phyloP scores from a whole-genome alignment of 2,797 vertebrate species.

The Notoglanidium macrostoma region DNA sequence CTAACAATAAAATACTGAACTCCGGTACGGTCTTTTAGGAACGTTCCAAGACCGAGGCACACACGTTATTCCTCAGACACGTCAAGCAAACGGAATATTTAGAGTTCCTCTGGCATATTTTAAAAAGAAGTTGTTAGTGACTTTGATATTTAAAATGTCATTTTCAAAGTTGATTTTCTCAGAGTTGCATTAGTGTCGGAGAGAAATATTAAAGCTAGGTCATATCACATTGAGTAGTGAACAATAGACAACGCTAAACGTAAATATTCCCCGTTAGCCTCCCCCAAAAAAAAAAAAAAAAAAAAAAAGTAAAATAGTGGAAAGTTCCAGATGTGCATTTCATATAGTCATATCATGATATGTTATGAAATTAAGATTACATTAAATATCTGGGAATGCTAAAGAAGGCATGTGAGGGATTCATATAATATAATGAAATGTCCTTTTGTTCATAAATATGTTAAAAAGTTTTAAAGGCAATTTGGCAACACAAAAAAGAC shows the following conservation, averaged over 20 bases:
- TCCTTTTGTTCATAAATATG: constrained; percentile 32
- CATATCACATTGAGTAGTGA: constrained; percentile 8
- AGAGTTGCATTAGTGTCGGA: background rate
- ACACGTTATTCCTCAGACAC: background rate
- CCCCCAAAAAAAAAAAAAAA: background rate
- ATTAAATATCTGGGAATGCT: constrained; percentile 3
- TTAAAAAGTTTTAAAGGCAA: constrained; percentile 49
- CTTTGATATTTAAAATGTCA: constrained; percentile 6
- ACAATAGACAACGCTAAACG: background rate
- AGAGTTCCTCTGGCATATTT: background rate
- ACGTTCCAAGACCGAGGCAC: constrained; percentile 25
- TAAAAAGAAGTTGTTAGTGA: background rate
- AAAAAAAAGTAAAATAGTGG: background rate
- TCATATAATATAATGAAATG: background rate
- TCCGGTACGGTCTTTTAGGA: constrained; percentile 33
- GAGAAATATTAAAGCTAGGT: constrained; percentile 22
- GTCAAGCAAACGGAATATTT: background rate
- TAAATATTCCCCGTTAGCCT: constrained; percentile 13
- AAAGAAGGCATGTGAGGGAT: background rate
- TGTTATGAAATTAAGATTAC: constrained; percentile 7
- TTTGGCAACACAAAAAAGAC: constrained; percentile 55
- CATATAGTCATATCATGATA: constrained; percentile 10
- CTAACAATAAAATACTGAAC: constrained; percentile 20
- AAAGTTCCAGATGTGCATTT: constrained; percentile 4
- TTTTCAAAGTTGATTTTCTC: background rate